A percentile compares a stretch with the other conserved stretches of the same genome.
Conservation (phyloP, 2,797 vertebrate genomes). For the Lacerta viridis region DNA sequence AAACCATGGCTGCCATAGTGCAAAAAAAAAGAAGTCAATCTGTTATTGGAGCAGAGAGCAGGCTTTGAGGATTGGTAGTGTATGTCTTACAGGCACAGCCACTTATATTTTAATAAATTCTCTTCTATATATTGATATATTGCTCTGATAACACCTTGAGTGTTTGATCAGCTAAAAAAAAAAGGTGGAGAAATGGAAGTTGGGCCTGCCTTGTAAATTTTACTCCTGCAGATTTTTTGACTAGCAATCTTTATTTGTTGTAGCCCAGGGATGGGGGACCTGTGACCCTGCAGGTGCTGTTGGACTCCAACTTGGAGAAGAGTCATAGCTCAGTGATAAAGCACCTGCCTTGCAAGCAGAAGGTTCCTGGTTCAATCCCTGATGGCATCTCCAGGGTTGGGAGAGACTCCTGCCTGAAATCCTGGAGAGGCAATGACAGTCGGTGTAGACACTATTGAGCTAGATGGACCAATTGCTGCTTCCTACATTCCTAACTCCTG, state of each 20-base stretch:
- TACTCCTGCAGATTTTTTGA: not conserved
- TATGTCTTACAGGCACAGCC: too few relatives aligned
- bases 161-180: not conserved
- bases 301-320: not conserved
- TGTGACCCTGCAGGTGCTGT: not conserved
- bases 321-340: too few relatives aligned
- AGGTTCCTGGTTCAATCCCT: too few relatives aligned
- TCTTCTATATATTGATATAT: not conserved
- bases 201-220: not conserved
- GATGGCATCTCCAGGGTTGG: too few relatives aligned
- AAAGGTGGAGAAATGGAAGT: not conserved
- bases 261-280: too few relatives aligned
- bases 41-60: not conserved
- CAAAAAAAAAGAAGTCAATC: not conserved
- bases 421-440: too few relatives aligned
- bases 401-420: too few relatives aligned
- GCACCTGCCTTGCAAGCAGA: too few relatives aligned
- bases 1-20: not conserved
- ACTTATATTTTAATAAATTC: not conserved
- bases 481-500: not conserved
- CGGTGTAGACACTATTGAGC: too few relatives aligned
- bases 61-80: not conserved
- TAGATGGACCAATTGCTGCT: too few relatives aligned
- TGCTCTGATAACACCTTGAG: not conserved
- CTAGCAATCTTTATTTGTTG: not conserved